Evolutionary conservation across 2,888 invertebrate genomes (phyloP).

Genomic region (Acanthoscelides obtectus): DNA sequence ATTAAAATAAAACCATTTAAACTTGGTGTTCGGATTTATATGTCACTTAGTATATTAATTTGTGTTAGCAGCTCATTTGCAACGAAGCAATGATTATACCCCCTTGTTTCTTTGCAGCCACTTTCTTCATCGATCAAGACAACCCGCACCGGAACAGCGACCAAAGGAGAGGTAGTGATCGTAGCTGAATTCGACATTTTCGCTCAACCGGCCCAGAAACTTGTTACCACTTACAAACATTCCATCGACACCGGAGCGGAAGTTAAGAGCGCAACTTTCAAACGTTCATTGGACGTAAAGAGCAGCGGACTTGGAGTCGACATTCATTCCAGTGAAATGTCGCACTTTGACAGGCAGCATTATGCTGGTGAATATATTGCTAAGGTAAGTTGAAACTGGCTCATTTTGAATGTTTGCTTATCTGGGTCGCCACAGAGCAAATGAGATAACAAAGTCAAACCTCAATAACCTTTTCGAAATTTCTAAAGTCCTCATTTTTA

Average conservation of each 20-base stretch:
- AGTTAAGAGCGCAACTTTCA: slow-evolving; percentile 31
- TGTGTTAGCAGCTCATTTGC: too few relatives aligned
- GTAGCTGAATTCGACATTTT: slow-evolving; percentile 56
- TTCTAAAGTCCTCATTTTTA: too few relatives aligned
- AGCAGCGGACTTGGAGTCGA: slow-evolving; percentile 46
- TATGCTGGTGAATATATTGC: slow-evolving; percentile 21
- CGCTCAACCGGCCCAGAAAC: slow-evolving; percentile 54
- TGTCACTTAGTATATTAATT: too few relatives aligned
- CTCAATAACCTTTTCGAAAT: too few relatives aligned
- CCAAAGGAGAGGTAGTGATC: slow-evolving; percentile 48
- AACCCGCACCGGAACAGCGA: slow-evolving; percentile 18
- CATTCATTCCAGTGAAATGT: slow-evolving; percentile 25
- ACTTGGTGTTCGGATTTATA: too few relatives aligned
- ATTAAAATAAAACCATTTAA: too few relatives aligned
- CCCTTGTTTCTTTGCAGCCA: slow-evolving; percentile 27
- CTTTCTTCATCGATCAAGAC: slow-evolving; percentile 22
- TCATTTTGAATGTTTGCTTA: too few relatives aligned
- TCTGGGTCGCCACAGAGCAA: too few relatives aligned
- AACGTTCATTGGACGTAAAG: slow-evolving; percentile 42
- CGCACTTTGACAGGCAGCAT: slow-evolving; percentile 18
- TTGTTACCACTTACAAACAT: slow-evolving; percentile 43
- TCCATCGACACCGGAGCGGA: slow-evolving; percentile 16
- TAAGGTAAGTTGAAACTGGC: slow-evolving; percentile 9
- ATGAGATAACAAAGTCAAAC: too few relatives aligned
- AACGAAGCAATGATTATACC: not conserved